phyloP scores from a whole-genome alignment of 1,140 invertebrate species.

The Solenopsis invicta region DNA sequence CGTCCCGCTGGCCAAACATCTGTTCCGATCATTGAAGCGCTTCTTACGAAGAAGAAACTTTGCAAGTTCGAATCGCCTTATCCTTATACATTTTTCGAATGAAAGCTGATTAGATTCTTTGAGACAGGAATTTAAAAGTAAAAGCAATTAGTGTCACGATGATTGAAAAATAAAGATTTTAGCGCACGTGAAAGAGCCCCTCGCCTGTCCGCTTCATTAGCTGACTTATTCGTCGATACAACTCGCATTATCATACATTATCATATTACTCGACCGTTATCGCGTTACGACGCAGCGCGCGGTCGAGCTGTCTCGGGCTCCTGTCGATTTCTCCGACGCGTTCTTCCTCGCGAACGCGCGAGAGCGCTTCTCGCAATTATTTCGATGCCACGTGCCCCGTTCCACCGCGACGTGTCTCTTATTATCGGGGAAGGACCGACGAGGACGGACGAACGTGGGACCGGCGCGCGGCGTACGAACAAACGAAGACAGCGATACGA shows the following conservation, averaged over 20 bases:
- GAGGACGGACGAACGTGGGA: slow-evolving; percentile 63
- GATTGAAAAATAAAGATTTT: not conserved
- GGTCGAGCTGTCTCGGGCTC: not conserved
- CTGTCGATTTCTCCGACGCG: slow-evolving; percentile 28
- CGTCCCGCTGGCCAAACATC: too few species aligned
- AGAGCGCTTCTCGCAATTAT: slow-evolving; percentile 70
- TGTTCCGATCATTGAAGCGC: too few species aligned
- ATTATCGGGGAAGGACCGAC: slow-evolving; percentile 75
- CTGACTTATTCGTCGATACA: not conserved
- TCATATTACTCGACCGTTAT: slow-evolving; percentile 38
- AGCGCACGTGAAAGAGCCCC: not conserved
- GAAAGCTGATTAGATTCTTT: too few species aligned
- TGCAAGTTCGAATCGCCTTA: too few species aligned
- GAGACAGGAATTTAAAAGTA: too few species aligned
- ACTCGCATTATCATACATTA: too few species aligned
- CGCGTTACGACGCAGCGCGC: not conserved
- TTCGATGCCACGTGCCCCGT: slow-evolving; percentile 77
- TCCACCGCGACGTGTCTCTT: slow-evolving; percentile 64
- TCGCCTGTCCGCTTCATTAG: not conserved
- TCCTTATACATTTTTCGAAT: too few species aligned
- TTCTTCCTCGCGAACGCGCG: slow-evolving; percentile 56
- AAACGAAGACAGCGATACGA: slow-evolving; percentile 65
- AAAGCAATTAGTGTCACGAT: too few species aligned
- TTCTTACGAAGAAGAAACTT: too few species aligned
- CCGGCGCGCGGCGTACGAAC: too few species aligned